phyloP scores from a whole-genome alignment of 2,888 invertebrate species.

The Pseudococcus jackbeardsleyi region DNA sequence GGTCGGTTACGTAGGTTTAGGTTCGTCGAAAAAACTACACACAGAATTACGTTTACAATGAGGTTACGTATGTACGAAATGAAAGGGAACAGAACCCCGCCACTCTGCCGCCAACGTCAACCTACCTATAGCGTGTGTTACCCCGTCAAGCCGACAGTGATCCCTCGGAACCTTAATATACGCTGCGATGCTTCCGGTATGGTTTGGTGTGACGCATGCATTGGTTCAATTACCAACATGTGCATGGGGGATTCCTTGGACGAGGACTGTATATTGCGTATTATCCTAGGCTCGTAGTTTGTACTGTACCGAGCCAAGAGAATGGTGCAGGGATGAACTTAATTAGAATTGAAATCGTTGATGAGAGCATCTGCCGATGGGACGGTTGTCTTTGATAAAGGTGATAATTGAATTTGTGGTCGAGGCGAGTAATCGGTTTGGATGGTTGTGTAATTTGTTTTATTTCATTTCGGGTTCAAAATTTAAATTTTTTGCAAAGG shows the following conservation, averaged over 20 bases:
- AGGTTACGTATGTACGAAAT: background rate
- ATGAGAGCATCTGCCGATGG: background rate
- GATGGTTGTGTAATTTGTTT: too few species aligned
- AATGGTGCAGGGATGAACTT: background rate
- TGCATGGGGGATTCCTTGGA: background rate
- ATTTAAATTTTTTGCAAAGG: too few species aligned
- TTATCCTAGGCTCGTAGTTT: background rate
- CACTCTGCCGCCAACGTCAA: background rate
- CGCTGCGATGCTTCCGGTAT: background rate
- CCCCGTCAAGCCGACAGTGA: background rate
- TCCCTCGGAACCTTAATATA: background rate
- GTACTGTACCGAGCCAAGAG: background rate
- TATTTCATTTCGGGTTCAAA: too few species aligned
- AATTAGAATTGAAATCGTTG: background rate
- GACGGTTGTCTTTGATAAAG: too few species aligned
- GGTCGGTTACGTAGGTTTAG: too few species aligned
- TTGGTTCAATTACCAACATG: conserved; percentile 5
- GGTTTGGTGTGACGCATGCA: background rate
- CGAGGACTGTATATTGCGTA: background rate
- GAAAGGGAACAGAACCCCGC: background rate
- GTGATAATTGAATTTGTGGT: too few species aligned
- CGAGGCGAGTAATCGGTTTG: too few species aligned
- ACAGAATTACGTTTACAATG: background rate
- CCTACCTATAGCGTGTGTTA: background rate
- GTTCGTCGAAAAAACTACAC: background rate